Evolutionary conservation across 2,888 invertebrate genomes (phyloP).

Genomic region (Xanthorhoe spadicearia): DNA sequence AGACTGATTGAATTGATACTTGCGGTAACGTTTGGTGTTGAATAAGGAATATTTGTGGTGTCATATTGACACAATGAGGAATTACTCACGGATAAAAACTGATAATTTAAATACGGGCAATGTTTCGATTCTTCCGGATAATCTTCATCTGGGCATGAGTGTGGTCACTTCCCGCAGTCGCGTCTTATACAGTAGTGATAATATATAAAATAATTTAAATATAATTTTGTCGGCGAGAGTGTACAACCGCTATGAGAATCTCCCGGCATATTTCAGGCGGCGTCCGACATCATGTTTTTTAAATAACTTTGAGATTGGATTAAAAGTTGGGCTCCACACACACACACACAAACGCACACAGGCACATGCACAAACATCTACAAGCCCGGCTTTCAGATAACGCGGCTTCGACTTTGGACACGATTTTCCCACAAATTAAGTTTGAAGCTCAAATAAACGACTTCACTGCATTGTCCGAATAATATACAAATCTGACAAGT

Average conservation of each 20-base stretch:
- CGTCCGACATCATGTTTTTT: slow-evolving; percentile 39
- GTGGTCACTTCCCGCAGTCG: no score
- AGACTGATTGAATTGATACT: no score
- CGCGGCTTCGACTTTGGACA: slow-evolving; percentile 17
- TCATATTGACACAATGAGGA: no score
- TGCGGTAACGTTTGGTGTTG: no score
- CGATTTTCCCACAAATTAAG: not conserved
- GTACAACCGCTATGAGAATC: not conserved
- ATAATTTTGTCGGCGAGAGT: slow-evolving; percentile 8
- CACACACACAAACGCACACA: not conserved
- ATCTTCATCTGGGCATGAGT: no score
- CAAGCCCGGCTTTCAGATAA: slow-evolving; percentile 32
- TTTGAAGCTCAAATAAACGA: not conserved
- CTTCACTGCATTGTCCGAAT: not conserved
- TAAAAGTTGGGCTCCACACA: slow-evolving; percentile 32
- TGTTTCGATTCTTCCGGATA: no score
- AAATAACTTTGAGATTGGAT: slow-evolving; percentile 35
- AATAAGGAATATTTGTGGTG: no score
- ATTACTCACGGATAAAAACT: no score
- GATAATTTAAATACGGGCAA: no score
- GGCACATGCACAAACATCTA: not conserved
- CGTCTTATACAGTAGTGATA: no score
- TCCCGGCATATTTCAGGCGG: slow-evolving; percentile 8
- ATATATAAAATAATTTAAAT: no score
- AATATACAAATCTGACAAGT: no score